These are phyloP conservation scores for Ochotona princeps DNA, from an alignment of 2,113 vertebrate genomes.

Conservation along the genomic window DNA sequence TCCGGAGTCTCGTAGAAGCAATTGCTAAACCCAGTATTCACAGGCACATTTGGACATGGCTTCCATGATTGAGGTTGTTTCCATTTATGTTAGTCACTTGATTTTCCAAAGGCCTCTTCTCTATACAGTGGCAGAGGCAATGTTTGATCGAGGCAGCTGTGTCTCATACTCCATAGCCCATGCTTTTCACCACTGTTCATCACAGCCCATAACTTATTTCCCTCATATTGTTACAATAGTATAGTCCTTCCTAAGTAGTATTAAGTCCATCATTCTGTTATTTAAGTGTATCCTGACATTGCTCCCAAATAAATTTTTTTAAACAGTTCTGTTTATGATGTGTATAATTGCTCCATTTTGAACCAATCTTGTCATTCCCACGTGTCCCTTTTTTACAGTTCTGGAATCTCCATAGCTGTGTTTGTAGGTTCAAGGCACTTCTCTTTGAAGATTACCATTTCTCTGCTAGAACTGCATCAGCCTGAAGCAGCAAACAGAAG, in stretches of 20 bases:
- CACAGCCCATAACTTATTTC: too few species aligned
- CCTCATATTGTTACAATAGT: too few species aligned
- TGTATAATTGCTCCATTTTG: not conserved
- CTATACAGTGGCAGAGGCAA: not conserved
- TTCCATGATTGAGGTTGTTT: not conserved
- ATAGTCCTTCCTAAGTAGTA: too few species aligned
- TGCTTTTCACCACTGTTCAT: not conserved
- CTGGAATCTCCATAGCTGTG: not conserved
- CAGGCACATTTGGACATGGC: not conserved
- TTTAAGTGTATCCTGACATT: too few species aligned
- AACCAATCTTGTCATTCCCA: not conserved
- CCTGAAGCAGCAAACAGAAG: not conserved
- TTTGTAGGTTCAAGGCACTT: fast-evolving
- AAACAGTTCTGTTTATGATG: not conserved
- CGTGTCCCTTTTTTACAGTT: not conserved
- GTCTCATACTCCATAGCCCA: not conserved
- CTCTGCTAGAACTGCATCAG: not conserved
- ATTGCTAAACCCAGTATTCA: not conserved
- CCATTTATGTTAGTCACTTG: not conserved
- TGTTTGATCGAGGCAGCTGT: not conserved
- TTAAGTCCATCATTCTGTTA: too few species aligned
- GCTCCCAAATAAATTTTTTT: not conserved
- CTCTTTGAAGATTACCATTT: not conserved
- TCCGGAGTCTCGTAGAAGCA: not conserved
- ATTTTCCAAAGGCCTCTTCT: not conserved